Evolutionary conservation across 1,140 invertebrate species (phyloP), one percentile per base, ranked within the genome.

Genomic region (Hylaeus volcanicus): DNA sequence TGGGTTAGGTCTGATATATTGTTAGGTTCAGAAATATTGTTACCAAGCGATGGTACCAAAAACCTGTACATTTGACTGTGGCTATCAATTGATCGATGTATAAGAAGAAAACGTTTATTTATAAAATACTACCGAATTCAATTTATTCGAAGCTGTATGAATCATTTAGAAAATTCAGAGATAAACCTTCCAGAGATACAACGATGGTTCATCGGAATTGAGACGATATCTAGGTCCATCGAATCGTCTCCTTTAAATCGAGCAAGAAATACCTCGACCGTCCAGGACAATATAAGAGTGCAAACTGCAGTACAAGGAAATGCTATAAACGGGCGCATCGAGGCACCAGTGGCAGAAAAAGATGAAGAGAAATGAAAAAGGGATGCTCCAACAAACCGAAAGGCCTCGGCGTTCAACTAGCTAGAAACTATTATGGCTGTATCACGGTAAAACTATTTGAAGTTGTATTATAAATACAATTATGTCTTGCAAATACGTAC

Each of bases 301-400:
- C 61, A 74, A 74, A 74, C 60, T 65, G 73, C 39, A 65, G 39
- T 65, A 74, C 61, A 74, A 74, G 61, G 73, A 74, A 74, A 56
- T 26, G 61, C 51, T 53, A 74, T 65, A 56, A 74, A 61, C 48
- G 73, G 15, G 48, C 39, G 39, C 48, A 55, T 14, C 26, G 26
- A 45, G 39, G 14, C 61, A 65, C 3, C 15, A 3, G 15, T 5
- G 12, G 5, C 26, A 14, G 48, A 55, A 26, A n/a, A 41, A 5
- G 61, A 45, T 14, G 11, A 37, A 65, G 73, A 65, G 43, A 26
- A 56, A 74, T 64, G 72, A 48, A 74, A 26, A 74, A 11, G 73
- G 61, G 61, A 65, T 14, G 11, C 9, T 14, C 37, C 51, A 43
- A 56, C 63, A 56, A 14, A 65, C 48, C 14, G 61, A 55, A 65